These are phyloP conservation scores for Imbricaverruca yamaguchii DNA, from an alignment of 2,888 invertebrate species.

Conservation along the genomic window DNA sequence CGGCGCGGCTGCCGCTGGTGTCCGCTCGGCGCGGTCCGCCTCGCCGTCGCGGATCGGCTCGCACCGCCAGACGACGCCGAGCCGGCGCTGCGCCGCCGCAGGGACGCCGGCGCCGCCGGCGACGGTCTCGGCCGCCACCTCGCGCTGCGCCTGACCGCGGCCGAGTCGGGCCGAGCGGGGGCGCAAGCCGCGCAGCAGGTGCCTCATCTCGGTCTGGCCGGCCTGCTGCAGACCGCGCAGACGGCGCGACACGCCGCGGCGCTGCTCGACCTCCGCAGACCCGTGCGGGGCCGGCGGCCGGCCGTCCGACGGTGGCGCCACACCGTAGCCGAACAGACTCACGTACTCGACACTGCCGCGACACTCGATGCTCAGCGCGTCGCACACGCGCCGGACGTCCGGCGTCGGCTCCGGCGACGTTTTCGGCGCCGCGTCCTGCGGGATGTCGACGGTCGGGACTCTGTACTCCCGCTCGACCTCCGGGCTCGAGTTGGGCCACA, in stretches of 20 bases:
- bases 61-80: not conserved
- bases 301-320: not conserved
- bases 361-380: not conserved
- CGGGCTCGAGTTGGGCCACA: not conserved
- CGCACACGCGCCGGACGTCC: no score
- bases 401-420: not conserved
- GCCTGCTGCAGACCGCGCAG: not conserved
- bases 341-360: not conserved
- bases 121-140: not conserved
- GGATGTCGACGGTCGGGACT: not conserved
- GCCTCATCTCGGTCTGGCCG: not conserved
- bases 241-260: not conserved
- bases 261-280: not conserved
- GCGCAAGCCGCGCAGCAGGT: not conserved
- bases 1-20: not conserved
- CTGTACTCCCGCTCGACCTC: not conserved
- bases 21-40: not conserved
- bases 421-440: not conserved
- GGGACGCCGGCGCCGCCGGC: not conserved
- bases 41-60: not conserved
- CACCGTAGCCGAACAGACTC: constrained; percentile 10
- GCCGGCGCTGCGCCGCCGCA: not conserved
- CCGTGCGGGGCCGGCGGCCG: not conserved
- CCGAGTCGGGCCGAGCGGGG: not conserved
- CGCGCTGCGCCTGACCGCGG: not conserved